Evolutionary conservation across 2,888 invertebrate genomes (phyloP).

Genomic region (Cerceris ruficornis): DNA sequence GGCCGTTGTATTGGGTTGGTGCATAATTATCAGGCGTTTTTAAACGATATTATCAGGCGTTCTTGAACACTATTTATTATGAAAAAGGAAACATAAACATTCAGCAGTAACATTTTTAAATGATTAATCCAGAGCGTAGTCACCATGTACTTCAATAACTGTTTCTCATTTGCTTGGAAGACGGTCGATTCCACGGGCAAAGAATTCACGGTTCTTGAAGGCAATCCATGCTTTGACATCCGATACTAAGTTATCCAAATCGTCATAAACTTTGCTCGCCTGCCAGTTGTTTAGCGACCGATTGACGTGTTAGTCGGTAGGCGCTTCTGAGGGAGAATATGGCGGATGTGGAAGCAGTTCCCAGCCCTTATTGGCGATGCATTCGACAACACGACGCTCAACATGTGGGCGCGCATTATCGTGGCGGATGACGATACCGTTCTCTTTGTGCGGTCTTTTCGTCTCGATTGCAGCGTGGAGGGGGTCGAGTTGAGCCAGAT

Average conservation of each 20-base stretch:
- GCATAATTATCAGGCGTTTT: too few species aligned
- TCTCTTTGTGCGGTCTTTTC: slow-evolving; percentile 4
- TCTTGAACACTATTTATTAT: too few species aligned
- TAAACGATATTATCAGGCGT: too few species aligned
- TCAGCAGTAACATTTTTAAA: slow-evolving; percentile 8
- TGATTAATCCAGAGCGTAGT: slow-evolving; percentile 7
- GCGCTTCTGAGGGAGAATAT: slow-evolving; percentile 5
- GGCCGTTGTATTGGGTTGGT: too few species aligned
- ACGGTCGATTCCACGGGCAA: too few species aligned
- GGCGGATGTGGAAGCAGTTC: too few species aligned
- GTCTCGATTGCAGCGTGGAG: slow-evolving; percentile 1
- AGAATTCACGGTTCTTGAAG: too few species aligned
- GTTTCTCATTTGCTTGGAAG: too few species aligned
- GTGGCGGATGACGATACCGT: background rate
- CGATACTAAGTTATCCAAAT: too few species aligned
- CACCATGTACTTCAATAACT: slow-evolving; percentile 12
- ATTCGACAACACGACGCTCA: too few species aligned
- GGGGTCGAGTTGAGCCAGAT: slow-evolving; percentile 4
- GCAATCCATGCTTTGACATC: too few species aligned
- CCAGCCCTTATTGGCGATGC: too few species aligned
- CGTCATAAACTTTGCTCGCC: background rate
- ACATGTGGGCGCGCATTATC: slow-evolving; percentile 1
- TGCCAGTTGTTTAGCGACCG: background rate
- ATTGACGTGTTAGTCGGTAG: slow-evolving; percentile 12
- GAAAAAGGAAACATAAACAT: slow-evolving; percentile 2